Conservation (phyloP, 2,888 invertebrate species). For the Thecophora atra region DNA sequence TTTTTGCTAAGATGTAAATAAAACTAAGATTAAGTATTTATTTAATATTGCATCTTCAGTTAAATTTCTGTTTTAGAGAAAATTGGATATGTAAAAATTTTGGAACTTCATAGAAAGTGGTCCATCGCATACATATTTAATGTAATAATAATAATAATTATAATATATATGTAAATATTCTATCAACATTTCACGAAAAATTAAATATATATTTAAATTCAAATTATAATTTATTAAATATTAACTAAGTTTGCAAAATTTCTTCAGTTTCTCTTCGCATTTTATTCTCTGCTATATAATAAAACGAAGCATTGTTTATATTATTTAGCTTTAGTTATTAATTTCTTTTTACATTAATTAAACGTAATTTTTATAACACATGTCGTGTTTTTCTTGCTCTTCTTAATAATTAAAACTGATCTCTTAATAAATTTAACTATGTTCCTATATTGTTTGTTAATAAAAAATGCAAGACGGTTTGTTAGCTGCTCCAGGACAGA, state of each 20-base stretch:
- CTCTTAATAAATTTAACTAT: slow-evolving; percentile 23
- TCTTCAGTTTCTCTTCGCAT: neutral
- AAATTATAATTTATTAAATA: neutral
- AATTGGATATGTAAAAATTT: slow-evolving; percentile 44
- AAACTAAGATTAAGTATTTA: slow-evolving; percentile 1
- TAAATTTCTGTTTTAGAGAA: slow-evolving; percentile 12
- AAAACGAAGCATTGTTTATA: no score
- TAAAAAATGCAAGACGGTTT: slow-evolving; percentile 28
- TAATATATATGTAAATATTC: no score
- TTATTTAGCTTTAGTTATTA: no score
- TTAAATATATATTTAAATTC: no score
- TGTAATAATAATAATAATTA: no score
- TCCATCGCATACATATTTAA: slow-evolving; percentile 21
- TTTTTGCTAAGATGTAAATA: slow-evolving; percentile 18
- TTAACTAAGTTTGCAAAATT: neutral
- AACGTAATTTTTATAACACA: no score
- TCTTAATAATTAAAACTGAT: no score
- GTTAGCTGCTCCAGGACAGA: slow-evolving; percentile 4
- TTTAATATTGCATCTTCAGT: slow-evolving; percentile 20
- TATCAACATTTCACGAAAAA: no score
- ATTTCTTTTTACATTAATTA: no score
- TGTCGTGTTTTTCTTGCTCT: no score
- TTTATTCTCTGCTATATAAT: no score
- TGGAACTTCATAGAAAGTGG: slow-evolving; percentile 64
- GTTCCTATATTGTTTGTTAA: slow-evolving; percentile 20